phyloP scores from a whole-genome alignment of 2,113 vertebrate genomes.

The Holacanthus passer region DNA sequence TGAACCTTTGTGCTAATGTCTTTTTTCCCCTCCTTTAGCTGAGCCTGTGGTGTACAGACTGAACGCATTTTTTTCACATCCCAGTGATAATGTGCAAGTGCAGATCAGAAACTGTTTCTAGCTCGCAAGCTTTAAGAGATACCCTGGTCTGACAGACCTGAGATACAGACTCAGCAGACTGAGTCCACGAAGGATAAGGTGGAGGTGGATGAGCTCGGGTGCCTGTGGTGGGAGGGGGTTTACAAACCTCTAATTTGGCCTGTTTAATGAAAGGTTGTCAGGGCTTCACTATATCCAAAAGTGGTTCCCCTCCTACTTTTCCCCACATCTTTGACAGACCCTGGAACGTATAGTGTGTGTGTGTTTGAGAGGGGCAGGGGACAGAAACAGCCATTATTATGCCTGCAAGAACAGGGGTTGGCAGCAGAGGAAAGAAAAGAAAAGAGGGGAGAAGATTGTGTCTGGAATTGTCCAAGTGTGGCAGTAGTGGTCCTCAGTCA shows the following conservation, averaged over 20 bases:
- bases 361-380: conserved; percentile 12
- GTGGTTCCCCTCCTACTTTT: conserved; percentile 69
- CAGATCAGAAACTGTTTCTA: conserved; percentile 68
- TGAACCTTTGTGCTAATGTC: conserved; percentile 76
- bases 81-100: conserved; percentile 68
- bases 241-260: conserved; percentile 79
- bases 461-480: conserved; percentile 80
- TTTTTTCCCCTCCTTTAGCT: conserved; percentile 47
- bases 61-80: conserved; percentile 70
- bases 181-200: conserved; percentile 40
- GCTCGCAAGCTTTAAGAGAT: conserved; percentile 56
- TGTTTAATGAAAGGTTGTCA: conserved; percentile 83
- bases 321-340: conserved; percentile 62
- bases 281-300: conserved; percentile 66
- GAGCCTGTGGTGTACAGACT: conserved; percentile 56
- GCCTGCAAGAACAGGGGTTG: conserved; percentile 72
- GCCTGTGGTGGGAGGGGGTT: conserved; percentile 40
- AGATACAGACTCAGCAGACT: conserved; percentile 51
- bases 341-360: conserved; percentile 27
- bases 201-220: conserved; percentile 43
- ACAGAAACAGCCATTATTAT: conserved; percentile 74
- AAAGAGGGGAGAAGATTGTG: conserved; percentile 74
- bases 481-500: conserved; percentile 80
- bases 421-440: conserved; percentile 73
- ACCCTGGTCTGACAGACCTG: conserved; percentile 39